A percentile compares a stretch with the other conserved stretches of the same genome.
Conservation (phyloP, 2,888 invertebrate species). For the Scrobipalpa atriplicella region DNA sequence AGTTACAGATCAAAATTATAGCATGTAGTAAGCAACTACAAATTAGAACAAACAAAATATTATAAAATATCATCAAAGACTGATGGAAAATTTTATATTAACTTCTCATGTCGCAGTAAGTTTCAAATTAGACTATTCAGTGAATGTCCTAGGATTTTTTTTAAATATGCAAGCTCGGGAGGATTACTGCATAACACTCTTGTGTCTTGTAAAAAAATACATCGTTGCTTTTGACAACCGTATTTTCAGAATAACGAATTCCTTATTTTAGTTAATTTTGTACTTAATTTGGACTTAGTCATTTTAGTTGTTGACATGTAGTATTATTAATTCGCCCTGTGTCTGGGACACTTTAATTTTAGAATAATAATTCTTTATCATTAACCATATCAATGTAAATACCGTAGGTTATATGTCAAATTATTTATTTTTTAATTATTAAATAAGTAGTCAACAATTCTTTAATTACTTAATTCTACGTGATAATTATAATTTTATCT, state of each 20-base stretch:
- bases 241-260: constrained; percentile 8
- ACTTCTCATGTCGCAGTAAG: background rate
- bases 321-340: constrained; percentile 14
- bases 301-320: constrained; percentile 22
- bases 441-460: background rate
- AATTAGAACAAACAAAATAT: background rate
- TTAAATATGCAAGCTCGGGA: too few species aligned
- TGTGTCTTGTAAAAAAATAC: too few species aligned
- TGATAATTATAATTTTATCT: constrained; percentile 3
- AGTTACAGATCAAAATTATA: too few species aligned
- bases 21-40: too few species aligned
- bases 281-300: constrained; percentile 27
- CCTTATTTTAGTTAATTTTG: constrained; percentile 22
- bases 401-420: constrained; percentile 7
- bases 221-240: too few species aligned
- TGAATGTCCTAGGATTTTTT: background rate
- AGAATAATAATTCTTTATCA: constrained; percentile 17
- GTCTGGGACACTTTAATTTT: constrained; percentile 6
- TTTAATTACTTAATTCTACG: constrained; percentile 1
- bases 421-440: constrained; percentile 24
- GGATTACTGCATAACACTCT: too few species aligned
- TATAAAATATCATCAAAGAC: constrained; percentile 29
- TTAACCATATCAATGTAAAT: constrained; percentile 27
- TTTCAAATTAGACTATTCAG: background rate
- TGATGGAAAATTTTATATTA: constrained; percentile 22